phyloP scores from a whole-genome alignment of 2,797 vertebrate genomes.

The Acanthurus lineatus region DNA sequence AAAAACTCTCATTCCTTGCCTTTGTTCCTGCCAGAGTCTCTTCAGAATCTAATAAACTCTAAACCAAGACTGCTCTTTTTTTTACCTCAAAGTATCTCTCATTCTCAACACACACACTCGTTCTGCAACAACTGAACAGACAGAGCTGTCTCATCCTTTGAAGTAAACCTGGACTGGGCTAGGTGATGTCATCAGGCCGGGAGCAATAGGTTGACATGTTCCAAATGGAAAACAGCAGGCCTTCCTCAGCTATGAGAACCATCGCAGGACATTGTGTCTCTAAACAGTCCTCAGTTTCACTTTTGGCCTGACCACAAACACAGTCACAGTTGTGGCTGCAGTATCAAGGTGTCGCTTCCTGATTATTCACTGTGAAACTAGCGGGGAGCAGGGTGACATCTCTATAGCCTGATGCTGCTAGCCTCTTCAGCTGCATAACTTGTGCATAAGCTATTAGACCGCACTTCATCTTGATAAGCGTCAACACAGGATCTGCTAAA shows the following conservation, averaged over 20 bases:
- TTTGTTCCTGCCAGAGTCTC: constrained; percentile 81
- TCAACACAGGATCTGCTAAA: constrained; percentile 47
- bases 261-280: constrained; percentile 77
- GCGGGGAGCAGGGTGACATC: constrained; percentile 69
- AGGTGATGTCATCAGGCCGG: constrained; percentile 77
- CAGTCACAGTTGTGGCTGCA: constrained; percentile 82
- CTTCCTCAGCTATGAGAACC: constrained; percentile 67
- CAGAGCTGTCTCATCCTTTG: constrained; percentile 70
- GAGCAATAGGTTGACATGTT: constrained; percentile 75
- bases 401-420: constrained; percentile 66
- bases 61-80: constrained; percentile 79
- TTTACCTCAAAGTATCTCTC: constrained; percentile 75
- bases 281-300: constrained; percentile 79
- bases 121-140: constrained; percentile 55
- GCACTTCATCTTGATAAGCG: constrained; percentile 64
- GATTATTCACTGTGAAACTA: constrained; percentile 85
- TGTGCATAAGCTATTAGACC: constrained; percentile 64
- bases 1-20: constrained; percentile 80
- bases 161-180: constrained; percentile 71
- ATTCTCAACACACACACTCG: constrained; percentile 64
- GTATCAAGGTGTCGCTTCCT: constrained; percentile 83
- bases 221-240: constrained; percentile 78
- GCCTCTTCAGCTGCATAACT: constrained; percentile 68
- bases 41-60: constrained; percentile 83
- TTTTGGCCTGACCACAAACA: constrained; percentile 79